These are phyloP conservation scores for Papilio aristodemus DNA, from an alignment of 1,140 invertebrate species.

Conservation along the genomic window DNA sequence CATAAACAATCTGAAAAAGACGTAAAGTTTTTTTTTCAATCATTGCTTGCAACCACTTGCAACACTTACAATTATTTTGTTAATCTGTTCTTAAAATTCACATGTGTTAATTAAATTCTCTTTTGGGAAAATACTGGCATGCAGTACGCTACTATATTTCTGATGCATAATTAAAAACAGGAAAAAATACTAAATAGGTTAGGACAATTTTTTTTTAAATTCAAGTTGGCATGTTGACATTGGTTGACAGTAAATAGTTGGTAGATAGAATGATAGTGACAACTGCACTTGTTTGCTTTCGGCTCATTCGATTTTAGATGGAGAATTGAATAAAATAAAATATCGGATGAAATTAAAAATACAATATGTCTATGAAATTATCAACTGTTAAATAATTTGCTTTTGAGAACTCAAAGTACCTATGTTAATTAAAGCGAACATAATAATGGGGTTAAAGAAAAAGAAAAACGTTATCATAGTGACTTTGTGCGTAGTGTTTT, in stretches of 20 bases:
- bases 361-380: constrained; percentile 20
- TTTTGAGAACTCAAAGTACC: background rate
- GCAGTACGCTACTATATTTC: too few species aligned
- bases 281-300: background rate
- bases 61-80: too few species aligned
- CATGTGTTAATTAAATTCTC: too few species aligned
- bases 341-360: background rate
- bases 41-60: too few species aligned
- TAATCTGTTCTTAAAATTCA: too few species aligned
- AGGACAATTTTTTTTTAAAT: too few species aligned
- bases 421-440: too few species aligned
- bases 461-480: constrained; percentile 68
- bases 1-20: background rate
- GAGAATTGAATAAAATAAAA: background rate
- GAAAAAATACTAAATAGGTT: too few species aligned
- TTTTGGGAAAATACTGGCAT: too few species aligned
- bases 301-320: background rate
- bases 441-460: constrained; percentile 63
- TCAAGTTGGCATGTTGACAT: too few species aligned
- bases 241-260: too few species aligned
- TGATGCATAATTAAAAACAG: too few species aligned
- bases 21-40: background rate
- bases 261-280: background rate
- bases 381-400: background rate
- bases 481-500: constrained; percentile 52